Percentiles rank a stretch among this genome's conserved stretches.
Evolutionary conservation across 1,140 invertebrate genomes (phyloP).

Genomic region (Cecropterus lyciades): DNA sequence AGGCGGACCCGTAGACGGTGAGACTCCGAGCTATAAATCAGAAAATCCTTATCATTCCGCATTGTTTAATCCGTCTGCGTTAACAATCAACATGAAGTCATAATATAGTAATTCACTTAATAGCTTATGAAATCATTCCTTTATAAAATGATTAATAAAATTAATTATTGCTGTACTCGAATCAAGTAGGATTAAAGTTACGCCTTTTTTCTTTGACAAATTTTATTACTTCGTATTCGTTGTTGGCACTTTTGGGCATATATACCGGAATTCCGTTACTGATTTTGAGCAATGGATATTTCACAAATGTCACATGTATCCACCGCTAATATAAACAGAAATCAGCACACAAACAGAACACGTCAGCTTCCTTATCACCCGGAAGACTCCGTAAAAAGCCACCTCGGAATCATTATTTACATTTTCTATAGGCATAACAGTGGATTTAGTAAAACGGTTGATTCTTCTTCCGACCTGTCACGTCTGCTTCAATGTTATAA

Average conservation of each 20-base stretch:
- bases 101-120: slow-evolving; percentile 2
- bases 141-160: not conserved
- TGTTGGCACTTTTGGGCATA: not conserved
- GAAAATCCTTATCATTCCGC: slow-evolving; percentile 12
- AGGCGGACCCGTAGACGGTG: not conserved
- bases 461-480: slow-evolving; percentile 19
- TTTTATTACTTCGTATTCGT: not conserved
- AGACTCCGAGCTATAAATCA: slow-evolving; percentile 3
- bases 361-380: slow-evolving; percentile 58
- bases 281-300: slow-evolving; percentile 2
- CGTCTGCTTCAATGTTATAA: not conserved
- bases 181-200: not conserved
- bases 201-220: not conserved
- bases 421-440: slow-evolving; percentile 26
- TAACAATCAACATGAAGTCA: slow-evolving; percentile 13
- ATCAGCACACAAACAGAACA: slow-evolving; percentile 34
- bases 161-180: not conserved
- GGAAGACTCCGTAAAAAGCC: slow-evolving; percentile 52
- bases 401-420: slow-evolving; percentile 32
- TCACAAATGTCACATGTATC: slow-evolving; percentile 23
- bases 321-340: slow-evolving; percentile 47
- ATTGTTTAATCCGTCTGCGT: slow-evolving; percentile 9
- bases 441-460: slow-evolving; percentile 22
- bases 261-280: slow-evolving; percentile 2
- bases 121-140: not conserved